phyloP scores from a whole-genome alignment of 2,888 invertebrate genomes.

The Limnephilus lunatus region DNA sequence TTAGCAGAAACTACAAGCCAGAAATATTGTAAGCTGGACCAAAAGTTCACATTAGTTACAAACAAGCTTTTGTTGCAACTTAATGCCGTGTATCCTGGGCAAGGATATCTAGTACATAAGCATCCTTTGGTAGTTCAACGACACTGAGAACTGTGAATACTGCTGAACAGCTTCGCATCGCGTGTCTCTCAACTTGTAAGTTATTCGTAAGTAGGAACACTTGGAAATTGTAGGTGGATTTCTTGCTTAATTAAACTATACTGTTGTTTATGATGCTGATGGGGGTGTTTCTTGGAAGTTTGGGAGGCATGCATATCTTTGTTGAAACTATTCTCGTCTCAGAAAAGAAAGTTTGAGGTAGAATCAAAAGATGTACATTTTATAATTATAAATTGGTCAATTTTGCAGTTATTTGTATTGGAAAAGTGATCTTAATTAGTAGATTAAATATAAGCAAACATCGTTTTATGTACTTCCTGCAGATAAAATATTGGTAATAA shows the following conservation, averaged over 20 bases:
- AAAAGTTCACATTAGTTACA: background rate
- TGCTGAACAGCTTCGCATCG: background rate
- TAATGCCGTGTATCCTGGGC: background rate
- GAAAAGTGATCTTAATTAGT: too few species aligned
- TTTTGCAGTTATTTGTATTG: too few species aligned
- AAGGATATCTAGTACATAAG: background rate
- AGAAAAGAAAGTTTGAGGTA: background rate
- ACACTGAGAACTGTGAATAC: background rate
- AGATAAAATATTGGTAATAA: too few species aligned
- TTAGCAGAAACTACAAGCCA: background rate
- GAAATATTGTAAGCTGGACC: background rate
- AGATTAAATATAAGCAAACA: too few species aligned
- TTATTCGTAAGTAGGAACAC: background rate
- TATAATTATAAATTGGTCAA: too few species aligned
- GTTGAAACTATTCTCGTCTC: background rate
- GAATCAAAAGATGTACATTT: too few species aligned
- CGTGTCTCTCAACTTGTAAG: background rate
- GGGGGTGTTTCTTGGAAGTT: background rate
- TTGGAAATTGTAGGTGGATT: background rate
- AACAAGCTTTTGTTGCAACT: background rate
- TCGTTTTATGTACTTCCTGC: too few species aligned
- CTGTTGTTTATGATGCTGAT: background rate
- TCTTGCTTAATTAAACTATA: slow-evolving; percentile 3
- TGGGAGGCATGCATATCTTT: background rate
- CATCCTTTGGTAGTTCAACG: background rate